Conservation (phyloP, 1,140 invertebrate species). For the Hestina assimilis region DNA sequence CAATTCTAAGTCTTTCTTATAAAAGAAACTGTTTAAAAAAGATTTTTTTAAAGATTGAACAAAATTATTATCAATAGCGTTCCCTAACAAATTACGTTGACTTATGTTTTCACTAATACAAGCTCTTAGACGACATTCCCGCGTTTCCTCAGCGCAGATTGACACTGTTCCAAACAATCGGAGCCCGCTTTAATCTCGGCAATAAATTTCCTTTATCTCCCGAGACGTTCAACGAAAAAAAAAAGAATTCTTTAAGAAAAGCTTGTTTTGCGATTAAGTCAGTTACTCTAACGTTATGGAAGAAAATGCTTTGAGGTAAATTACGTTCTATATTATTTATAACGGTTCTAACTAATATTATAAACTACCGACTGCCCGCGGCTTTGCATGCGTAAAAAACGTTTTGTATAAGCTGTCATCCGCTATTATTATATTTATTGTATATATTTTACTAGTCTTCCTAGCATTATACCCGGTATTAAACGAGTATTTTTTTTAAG, state of each 20-base stretch:
- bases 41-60: too few relatives aligned
- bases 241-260: conserved; percentile 43
- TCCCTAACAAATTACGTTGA: neutral
- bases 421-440: too few relatives aligned
- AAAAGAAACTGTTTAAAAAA: neutral
- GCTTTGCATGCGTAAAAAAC: too few relatives aligned
- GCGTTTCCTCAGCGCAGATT: conserved; percentile 47
- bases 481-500: too few relatives aligned
- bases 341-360: too few relatives aligned
- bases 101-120: conserved; percentile 22
- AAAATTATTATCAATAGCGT: too few relatives aligned
- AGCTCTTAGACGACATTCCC: conserved; percentile 38
- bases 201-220: conserved; percentile 68
- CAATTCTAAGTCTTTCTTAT: too few relatives aligned
- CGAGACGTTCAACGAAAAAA: conserved; percentile 42
- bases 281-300: conserved; percentile 6
- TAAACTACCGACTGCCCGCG: too few relatives aligned
- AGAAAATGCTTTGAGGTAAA: neutral
- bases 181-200: conserved; percentile 53
- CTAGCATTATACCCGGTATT: too few relatives aligned
- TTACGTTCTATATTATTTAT: conserved; percentile 2
- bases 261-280: conserved; percentile 49
- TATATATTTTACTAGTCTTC: too few relatives aligned
- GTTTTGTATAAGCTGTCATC: too few relatives aligned
- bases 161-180: conserved; percentile 58